These are phyloP conservation scores for Sinotaia quadrata DNA, from an alignment of 2,888 invertebrate species.

Conservation along the genomic window DNA sequence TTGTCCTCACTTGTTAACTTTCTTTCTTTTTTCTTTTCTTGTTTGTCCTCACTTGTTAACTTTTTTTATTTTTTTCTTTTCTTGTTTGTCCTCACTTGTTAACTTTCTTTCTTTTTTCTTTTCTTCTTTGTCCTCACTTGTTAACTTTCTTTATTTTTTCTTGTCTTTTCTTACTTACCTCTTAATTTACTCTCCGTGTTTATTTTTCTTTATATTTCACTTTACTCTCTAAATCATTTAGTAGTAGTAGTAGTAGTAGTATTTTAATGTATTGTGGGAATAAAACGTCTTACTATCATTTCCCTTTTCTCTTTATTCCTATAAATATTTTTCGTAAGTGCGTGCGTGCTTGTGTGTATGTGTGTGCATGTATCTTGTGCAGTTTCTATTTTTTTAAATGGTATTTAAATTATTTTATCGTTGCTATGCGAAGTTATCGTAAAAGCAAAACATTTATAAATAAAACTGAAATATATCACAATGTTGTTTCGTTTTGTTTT, in stretches of 20 bases:
- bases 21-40: slow-evolving; percentile 1
- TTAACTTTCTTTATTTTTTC: too few species aligned
- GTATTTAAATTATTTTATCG: background rate
- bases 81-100: too few species aligned
- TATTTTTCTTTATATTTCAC: too few species aligned
- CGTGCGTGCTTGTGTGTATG: background rate
- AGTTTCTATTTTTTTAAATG: background rate
- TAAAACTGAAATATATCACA: too few species aligned
- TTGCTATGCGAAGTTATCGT: too few species aligned
- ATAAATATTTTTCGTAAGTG: background rate
- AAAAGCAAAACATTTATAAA: too few species aligned
- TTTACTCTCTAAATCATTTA: too few species aligned
- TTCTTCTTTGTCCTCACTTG: background rate
- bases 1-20: background rate
- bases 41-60: background rate
- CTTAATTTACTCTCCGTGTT: too few species aligned
- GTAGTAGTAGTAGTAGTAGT: background rate
- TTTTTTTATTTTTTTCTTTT: background rate
- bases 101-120: background rate
- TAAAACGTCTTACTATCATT: too few species aligned
- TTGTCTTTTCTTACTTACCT: too few species aligned
- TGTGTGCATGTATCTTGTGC: background rate
- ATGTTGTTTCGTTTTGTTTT: too few species aligned
- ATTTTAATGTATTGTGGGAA: background rate
- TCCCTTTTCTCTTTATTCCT: too few species aligned